Evolutionary conservation across 92 coral and sea anemone species (phyloP), one percentile per base, ranked within the genome.

Genomic region (Paramuricea clavata): DNA sequence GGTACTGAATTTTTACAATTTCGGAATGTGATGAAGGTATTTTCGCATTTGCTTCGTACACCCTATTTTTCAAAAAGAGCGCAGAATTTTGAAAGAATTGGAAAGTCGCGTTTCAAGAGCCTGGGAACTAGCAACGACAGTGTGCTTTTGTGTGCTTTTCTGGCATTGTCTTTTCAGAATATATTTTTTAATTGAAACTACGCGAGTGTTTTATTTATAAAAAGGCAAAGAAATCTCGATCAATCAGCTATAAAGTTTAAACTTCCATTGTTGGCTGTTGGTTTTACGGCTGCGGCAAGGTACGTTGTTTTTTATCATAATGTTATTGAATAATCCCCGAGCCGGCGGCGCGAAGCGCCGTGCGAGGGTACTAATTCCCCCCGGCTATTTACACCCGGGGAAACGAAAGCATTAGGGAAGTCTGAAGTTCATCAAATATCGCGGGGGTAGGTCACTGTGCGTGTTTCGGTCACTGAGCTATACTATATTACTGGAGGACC

Each of bases 1-100:
- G 43, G 44, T 69, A 31, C 76, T 30, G 76, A 69, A 69, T 69
- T 69, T 69, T 69, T 69, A 69, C 49, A 69, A 69, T 69, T 69
- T 69, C 25, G 49, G 76, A 35, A 31, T 28, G 49, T 69, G 76
- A 35, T 69, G 3, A 69, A 13, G 76, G 57, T 31, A 30, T 31
- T 69, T 69, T 69, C 49, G 11, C 76, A 30, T 69, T 69, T 34
- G 70, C 35, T 11, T 21, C n/a, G 13, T 62, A 62, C 22, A 62
- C 70, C 70, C 70, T 25, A 62, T 30, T 62, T 62, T 62, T 30
- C 70, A 62, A 62, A 62, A 25, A 62, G 32, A 11, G 57, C 21
- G 57, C 57, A 49, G 57, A 49, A 49, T 12, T 49, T 12, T 49
- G 16, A 19, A 19, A 49, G 21, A 19, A 49, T 12, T 49, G 57